Evolutionary conservation across 2,797 vertebrate genomes (phyloP).

Genomic region (Xenops minutus): DNA sequence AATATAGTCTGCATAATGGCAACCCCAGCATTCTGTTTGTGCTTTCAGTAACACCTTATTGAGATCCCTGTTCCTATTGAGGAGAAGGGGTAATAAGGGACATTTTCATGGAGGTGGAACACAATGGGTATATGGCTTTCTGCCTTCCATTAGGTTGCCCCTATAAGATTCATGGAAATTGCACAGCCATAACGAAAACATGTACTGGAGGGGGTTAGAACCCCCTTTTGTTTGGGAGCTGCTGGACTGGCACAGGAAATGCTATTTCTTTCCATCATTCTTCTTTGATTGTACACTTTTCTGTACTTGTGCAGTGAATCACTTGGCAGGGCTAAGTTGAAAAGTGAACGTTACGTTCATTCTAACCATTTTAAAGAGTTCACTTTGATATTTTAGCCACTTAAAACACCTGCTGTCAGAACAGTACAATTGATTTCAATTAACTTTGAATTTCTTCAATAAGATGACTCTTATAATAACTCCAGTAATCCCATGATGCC

Average conservation of each 20-base stretch:
- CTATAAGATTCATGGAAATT: neutral
- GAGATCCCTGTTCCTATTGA: neutral
- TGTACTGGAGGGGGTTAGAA: neutral
- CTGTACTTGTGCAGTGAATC: neutral
- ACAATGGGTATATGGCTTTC: neutral
- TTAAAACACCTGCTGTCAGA: conserved; percentile 73
- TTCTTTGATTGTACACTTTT: conserved; percentile 6
- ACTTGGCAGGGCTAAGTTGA: conserved; percentile 42
- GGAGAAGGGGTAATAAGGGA: neutral
- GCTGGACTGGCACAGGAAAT: conserved; percentile 3
- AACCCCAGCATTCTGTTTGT: neutral
- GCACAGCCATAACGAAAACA: neutral
- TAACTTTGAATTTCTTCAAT: conserved; percentile 67
- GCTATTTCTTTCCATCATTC: conserved; percentile 10
- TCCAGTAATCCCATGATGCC: conserved; percentile 73
- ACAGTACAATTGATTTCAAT: conserved; percentile 68
- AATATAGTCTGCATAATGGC: neutral
- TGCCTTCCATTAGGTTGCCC: neutral
- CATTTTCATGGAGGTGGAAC: neutral
- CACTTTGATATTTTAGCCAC: conserved; percentile 54
- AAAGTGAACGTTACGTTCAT: neutral
- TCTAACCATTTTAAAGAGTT: conserved; percentile 46
- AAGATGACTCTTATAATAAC: conserved; percentile 66
- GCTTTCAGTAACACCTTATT: neutral
- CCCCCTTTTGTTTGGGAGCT: conserved; percentile 33